Conservation (phyloP, 2,888 invertebrate genomes). For the Stenodera caucasica region DNA sequence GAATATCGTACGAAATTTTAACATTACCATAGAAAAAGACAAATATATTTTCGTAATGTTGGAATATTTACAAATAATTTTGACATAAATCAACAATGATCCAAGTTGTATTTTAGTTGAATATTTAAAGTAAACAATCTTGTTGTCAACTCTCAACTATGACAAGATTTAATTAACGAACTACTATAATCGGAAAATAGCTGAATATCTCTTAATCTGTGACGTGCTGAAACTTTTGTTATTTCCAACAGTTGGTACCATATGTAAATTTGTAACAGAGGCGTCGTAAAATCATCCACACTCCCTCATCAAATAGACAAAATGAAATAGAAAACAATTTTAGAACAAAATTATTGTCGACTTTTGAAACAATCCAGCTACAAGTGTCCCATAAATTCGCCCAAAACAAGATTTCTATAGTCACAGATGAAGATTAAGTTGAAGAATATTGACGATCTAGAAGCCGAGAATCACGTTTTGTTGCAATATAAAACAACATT, state of each 20-base stretch:
- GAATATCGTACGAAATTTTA: not conserved
- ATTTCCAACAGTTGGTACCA: conserved; percentile 5
- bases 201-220: conserved; percentile 2
- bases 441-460: no score
- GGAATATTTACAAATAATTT: not conserved
- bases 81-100: conserved; percentile 10
- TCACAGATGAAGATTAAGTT: no score
- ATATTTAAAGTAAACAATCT: not conserved
- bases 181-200: not conserved
- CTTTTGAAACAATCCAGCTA: no score
- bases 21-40: not conserved
- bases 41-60: not conserved
- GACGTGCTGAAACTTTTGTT: conserved; percentile 6
- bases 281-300: not conserved
- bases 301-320: no score
- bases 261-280: not conserved
- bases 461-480: no score
- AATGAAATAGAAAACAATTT: no score
- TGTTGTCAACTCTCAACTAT: conserved; percentile 3
- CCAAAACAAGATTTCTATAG: no score
- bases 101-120: not conserved
- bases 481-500: no score
- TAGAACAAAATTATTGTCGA: no score
- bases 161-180: conserved; percentile 7
- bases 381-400: no score